Conservation (phyloP, 2,797 vertebrate species). For the Micropoecilia bifurca region DNA sequence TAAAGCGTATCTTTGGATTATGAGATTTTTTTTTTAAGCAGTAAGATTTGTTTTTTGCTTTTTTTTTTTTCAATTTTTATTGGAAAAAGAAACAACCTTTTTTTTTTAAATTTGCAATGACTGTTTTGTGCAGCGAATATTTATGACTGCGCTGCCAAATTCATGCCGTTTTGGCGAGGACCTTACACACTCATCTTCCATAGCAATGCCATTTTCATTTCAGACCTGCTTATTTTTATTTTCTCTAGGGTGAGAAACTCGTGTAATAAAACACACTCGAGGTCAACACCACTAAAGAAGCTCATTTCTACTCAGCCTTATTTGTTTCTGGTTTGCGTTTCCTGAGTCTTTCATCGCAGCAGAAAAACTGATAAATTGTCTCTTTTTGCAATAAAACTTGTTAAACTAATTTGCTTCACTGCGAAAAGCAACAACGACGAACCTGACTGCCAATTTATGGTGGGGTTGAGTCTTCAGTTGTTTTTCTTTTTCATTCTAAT, state of each 20-base stretch:
- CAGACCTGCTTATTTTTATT: too few species aligned
- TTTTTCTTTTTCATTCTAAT: too few species aligned
- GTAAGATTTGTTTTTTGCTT: neutral
- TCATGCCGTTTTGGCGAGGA: neutral
- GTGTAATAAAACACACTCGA: too few species aligned
- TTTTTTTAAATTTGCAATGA: slow-evolving; percentile 1
- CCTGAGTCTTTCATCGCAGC: too few species aligned
- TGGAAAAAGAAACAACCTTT: slow-evolving; percentile 12
- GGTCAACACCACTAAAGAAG: neutral
- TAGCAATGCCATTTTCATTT: neutral
- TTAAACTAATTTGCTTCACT: too few species aligned
- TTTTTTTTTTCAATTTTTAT: slow-evolving; percentile 24
- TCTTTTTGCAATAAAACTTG: too few species aligned
- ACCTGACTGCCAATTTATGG: too few species aligned
- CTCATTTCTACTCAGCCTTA: neutral
- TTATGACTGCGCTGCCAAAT: slow-evolving; percentile 7
- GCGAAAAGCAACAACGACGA: too few species aligned
- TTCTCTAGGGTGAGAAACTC: neutral
- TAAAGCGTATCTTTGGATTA: slow-evolving; percentile 17
- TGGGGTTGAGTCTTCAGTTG: too few species aligned
- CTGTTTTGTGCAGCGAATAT: slow-evolving; percentile 2
- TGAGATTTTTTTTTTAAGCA: slow-evolving; percentile 13
- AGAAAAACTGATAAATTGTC: neutral
- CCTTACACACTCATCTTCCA: neutral
- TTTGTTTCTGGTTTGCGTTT: neutral